Evolutionary conservation across 2,888 invertebrate species (phyloP), one percentile per base, ranked within the genome.

Genomic region (Linnaemya tessellans): DNA sequence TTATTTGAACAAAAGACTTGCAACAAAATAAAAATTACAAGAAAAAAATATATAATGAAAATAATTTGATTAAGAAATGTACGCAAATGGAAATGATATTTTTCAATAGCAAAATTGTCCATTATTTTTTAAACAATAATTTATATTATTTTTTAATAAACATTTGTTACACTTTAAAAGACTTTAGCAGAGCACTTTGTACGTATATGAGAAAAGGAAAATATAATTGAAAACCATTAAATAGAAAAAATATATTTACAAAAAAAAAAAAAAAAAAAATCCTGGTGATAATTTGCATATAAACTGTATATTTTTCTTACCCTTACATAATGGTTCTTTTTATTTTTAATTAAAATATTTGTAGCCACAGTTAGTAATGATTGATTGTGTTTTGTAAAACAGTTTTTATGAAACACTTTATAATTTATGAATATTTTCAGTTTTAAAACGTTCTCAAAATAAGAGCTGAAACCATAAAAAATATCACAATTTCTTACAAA

Each of bases 1-100:
- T 71, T 64, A 73, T 73, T 70, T 70, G 51, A 30, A 79, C n/a
- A 80, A 58, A 49, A 67, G 41, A 71, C 43, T 71, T 62, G 30
- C 5, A 71, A 30, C 30, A 30, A 30, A 30, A 30, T 30, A 30
- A 30, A 30, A 43, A 22, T n/a, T n/a, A 51, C 15, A 15, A 49
- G 49, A 60, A 30, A 35, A 13, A n/a, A n/a, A n/a, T n/a, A n/a
- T n/a, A n/a, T n/a, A n/a, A 67, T 51, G 46, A 54, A 80, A 60
- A 68, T 43, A 11, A 56, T 75, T 64, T 82, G 46, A 51, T 68
- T 62, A 56, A 62, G 13, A 18, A 81, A 35, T 43, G 35, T 18
- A 79, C 68, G 18, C 58, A 46, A 46, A 35, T 46, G 20, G 10
- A 56, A 46, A 46, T 46, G 43, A 60, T 62, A 41, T 60, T 49